Evolutionary conservation across 2,113 vertebrate species (phyloP), one percentile per base, ranked within the genome.

Genomic region (Melanerpes aurifrons): DNA sequence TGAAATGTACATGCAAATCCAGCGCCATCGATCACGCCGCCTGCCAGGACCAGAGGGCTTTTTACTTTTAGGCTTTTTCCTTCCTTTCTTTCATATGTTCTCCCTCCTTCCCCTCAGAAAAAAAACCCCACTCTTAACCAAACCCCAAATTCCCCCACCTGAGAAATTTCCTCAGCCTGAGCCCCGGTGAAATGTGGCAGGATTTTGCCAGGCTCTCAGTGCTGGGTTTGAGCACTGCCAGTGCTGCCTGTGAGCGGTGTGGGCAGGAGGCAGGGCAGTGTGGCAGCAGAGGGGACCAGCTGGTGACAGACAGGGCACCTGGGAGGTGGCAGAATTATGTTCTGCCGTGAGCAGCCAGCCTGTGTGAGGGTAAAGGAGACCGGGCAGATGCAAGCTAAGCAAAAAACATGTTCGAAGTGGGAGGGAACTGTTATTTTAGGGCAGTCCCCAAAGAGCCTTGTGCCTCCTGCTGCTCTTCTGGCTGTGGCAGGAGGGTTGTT

Each of bases 1-100:
- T 98, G 97, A 98, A 96, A 96, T 97, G 96, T 96, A 96, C 97
- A 97, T 95, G 96, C 97, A 97, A 96, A 97, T 97, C 97, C 95
- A 96, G 95, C 93, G 40, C 95, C 96, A 96, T 97, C 83, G 96
- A 97, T 97, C 95, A 96, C 0, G 0, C 93, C 0, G 89, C 76
- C 91, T 96, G 96, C 94, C 94, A 94, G 92, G 94, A 89, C 90
- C 92, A 95, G 80, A 92, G 96, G 93, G 95, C 74, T 89, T 94
- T 92, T 95, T 93, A 93, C 91, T 94, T 97, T 94, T 90, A 66
- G 94, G 95, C 83, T 96, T 96, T 96, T 94, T 92, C 82, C 89
- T 97, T 97, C 94, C 96, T 97, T 95, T 90, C 86, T 70, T 76
- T 76, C 63, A 26, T 61, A 78, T 25, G 43, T 9, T 94, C 45